phyloP scores from a whole-genome alignment of 1,140 invertebrate species.

The Drosophila orena region DNA sequence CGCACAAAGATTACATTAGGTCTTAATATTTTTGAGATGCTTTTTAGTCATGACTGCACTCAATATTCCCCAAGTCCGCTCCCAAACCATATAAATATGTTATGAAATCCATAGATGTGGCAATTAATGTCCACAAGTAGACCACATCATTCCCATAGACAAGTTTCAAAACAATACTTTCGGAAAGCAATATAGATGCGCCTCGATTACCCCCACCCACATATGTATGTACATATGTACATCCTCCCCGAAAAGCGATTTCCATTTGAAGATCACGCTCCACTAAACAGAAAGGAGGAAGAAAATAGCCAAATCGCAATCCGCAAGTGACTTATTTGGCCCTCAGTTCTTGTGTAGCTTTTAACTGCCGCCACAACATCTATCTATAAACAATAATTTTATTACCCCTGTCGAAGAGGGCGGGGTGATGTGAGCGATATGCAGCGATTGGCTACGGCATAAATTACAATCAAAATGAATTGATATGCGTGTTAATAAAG shows the following conservation, averaged over 20 bases:
- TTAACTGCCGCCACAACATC: slow-evolving; percentile 76
- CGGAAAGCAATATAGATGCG: slow-evolving; percentile 7
- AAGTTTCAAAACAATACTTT: slow-evolving; percentile 16
- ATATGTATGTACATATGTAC: neutral
- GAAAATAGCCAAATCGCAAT: slow-evolving; percentile 44
- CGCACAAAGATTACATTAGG: no score
- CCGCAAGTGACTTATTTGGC: slow-evolving; percentile 51
- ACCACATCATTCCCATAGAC: neutral
- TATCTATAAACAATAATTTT: slow-evolving; percentile 81
- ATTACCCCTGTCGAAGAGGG: slow-evolving; percentile 35
- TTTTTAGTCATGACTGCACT: neutral
- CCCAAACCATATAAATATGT: neutral
- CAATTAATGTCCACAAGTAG: neutral
- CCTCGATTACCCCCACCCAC: neutral
- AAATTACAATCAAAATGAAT: slow-evolving; percentile 83
- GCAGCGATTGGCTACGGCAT: slow-evolving; percentile 79
- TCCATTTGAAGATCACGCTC: slow-evolving; percentile 52
- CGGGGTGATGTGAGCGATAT: slow-evolving; percentile 74
- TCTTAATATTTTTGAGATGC: neutral
- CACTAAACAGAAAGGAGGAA: slow-evolving; percentile 35
- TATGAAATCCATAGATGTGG: neutral
- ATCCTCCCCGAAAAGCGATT: slow-evolving; percentile 13
- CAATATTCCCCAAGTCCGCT: neutral
- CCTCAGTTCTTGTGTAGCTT: slow-evolving; percentile 34
- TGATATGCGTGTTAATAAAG: slow-evolving; percentile 83